Evolutionary conservation across 2,797 vertebrate genomes (phyloP), one percentile per base, ranked within the genome.

Genomic region (Syndactyla subalaris): DNA sequence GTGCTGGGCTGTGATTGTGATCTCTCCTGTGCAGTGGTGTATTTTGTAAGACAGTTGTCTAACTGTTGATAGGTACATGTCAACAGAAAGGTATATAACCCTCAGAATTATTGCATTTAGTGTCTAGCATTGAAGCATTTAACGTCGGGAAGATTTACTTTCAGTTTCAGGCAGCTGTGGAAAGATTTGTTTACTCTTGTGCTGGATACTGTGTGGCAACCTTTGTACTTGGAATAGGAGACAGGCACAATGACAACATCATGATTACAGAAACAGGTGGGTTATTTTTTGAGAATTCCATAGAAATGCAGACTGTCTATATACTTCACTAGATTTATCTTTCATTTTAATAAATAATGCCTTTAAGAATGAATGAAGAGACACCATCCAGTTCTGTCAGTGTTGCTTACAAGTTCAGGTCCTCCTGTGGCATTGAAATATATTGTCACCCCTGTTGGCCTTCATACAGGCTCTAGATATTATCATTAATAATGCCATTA

Each of bases 221-320:
- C 7, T 99, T 99, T 55, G 99, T 99, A 75, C 98, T 99, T 94
- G 99, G 99, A 32, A 99, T 99, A 43, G 99, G 99, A 10, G 99
- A 99, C 97, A 98, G 99, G 39, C 99, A 99, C 97, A 99, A 99
- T 12, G 99, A 99, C 98, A 99, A 99, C 98, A 99, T 99, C 96
- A 99, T 99, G 99, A 99, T 99, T 98, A 99, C 99, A 32, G 99
- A 99, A 94, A 98, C 99, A 73, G 99, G 99, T 99, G 98, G 97
- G 98, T 91, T 70, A 19, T 58, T 71, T 83, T 80, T 54, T 77
- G 7, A 91, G 48, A 65, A 52, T 76, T 72, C 76, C 43, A 3
- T 27, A 24, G 61, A 57, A 54, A 14, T n/a, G 9, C 4, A 2
- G 7, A 26, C 21, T 83, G 36, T 58, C 52, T 93, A 3, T 93